Evolutionary conservation across 2,113 vertebrate species (phyloP).

Genomic region (Salvelinus namaycush): DNA sequence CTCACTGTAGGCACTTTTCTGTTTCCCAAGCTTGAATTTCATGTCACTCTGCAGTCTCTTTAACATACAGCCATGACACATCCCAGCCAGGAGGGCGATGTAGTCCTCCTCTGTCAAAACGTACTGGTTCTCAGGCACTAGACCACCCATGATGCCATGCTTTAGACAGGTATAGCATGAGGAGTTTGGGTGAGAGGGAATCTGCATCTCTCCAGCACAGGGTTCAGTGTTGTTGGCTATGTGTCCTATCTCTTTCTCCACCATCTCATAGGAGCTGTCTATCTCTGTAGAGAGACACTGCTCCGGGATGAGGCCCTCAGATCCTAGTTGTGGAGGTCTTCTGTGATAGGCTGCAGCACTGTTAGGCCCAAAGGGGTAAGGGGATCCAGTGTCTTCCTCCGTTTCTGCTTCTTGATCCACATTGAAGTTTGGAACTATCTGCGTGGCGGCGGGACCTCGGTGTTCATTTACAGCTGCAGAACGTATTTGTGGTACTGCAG

Average conservation of each 20-base stretch:
- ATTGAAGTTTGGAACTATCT: too few species aligned
- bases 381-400: not conserved
- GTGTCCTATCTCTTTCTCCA: constrained; percentile 26
- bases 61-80: constrained; percentile 81
- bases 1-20: constrained; percentile 78
- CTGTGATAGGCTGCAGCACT: not conserved
- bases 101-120: constrained; percentile 78
- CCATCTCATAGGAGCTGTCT: constrained; percentile 53
- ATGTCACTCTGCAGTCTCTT: constrained; percentile 72
- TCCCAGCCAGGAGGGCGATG: constrained; percentile 80
- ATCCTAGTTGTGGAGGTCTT: not conserved
- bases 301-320: not conserved
- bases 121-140: constrained; percentile 48
- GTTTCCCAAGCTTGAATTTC: constrained; percentile 70
- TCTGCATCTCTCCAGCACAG: not conserved
- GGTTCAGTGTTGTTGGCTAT: not conserved
- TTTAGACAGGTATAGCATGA: constrained; percentile 54
- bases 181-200: constrained; percentile 25
- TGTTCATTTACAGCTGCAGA: constrained; percentile 23
- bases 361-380: not conserved
- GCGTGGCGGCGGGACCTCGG: too few species aligned
- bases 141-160: constrained; percentile 7
- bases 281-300: constrained; percentile 40
- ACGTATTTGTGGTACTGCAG: too few species aligned
- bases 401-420: constrained; percentile 50